phyloP scores from a whole-genome alignment of 2,888 invertebrate species.

The Belgica antarctica region DNA sequence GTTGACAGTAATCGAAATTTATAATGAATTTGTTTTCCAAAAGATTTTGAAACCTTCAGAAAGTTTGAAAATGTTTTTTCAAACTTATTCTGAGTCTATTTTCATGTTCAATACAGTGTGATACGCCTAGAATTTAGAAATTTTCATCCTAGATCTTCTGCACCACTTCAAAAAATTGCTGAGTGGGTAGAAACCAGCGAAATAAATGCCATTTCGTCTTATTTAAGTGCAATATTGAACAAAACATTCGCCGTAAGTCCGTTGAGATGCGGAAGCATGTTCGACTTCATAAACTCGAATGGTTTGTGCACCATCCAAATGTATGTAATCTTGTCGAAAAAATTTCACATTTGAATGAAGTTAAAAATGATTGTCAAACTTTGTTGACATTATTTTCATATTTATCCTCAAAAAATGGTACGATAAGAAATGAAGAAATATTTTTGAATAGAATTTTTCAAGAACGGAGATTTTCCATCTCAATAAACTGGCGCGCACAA shows the following conservation, averaged over 20 bases:
- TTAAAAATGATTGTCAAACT: background rate
- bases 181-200: too few relatives aligned
- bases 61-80: too few relatives aligned
- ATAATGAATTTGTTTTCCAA: too few relatives aligned
- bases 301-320: background rate
- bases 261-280: conserved; percentile 2
- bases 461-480: conserved; percentile 25
- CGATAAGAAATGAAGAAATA: background rate
- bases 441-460: too few relatives aligned
- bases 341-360: background rate
- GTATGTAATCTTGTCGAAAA: background rate
- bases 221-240: background rate
- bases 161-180: too few relatives aligned
- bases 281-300: background rate
- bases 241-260: background rate
- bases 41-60: too few relatives aligned
- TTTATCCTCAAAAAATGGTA: background rate
- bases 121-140: too few relatives aligned
- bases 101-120: too few relatives aligned
- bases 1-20: too few relatives aligned
- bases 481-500: conserved; percentile 33
- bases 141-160: too few relatives aligned
- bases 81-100: too few relatives aligned
- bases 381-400: background rate
- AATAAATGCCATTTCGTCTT: background rate